Conservation (phyloP, 2,888 invertebrate genomes). For the Cheilosia variabilis region DNA sequence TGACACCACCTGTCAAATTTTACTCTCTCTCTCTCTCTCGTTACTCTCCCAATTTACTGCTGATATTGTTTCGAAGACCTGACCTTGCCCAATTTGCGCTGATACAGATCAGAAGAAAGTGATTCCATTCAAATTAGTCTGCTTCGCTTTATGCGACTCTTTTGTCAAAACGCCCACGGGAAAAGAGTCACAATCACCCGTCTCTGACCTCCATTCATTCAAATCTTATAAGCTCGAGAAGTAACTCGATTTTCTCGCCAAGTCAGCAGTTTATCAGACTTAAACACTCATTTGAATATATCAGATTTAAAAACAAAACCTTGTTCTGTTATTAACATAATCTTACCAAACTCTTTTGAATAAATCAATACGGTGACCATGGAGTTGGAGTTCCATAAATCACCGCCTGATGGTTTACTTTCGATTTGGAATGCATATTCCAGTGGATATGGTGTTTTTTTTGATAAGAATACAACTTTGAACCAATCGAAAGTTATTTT, state of each 20-base stretch:
- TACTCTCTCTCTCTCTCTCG: background rate
- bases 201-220: conserved; percentile 12
- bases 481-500: conserved; percentile 35
- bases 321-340: background rate
- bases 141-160: background rate
- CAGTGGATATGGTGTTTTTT: background rate
- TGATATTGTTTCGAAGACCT: background rate
- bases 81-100: conserved; percentile 10
- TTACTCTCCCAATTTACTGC: background rate
- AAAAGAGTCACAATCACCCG: background rate
- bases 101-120: background rate
- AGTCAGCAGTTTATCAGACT: background rate
- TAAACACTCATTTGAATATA: background rate
- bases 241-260: background rate
- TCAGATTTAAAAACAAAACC: background rate
- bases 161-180: conserved; percentile 5
- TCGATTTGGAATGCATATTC: conserved; percentile 20
- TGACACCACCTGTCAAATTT: background rate
- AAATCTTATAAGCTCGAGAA: background rate
- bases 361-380: background rate
- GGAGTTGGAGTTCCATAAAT: background rate
- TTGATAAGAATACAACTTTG: background rate
- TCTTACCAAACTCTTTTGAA: background rate
- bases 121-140: background rate
- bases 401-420: conserved; percentile 16